Base-by-base conservation (phyloP, 2,113 vertebrate genomes). In the Nannobrachium achirus region DNA sequence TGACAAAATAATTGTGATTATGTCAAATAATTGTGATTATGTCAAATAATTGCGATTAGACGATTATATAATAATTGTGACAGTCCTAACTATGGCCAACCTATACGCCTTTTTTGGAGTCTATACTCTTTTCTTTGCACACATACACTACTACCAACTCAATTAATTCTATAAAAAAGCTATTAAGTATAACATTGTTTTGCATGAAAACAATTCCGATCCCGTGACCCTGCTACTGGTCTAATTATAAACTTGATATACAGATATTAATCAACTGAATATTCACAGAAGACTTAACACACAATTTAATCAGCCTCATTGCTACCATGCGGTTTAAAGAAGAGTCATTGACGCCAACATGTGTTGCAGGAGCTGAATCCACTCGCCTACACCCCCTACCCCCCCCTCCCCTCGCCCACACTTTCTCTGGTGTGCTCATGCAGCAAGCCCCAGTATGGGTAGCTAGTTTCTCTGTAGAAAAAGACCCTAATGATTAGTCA, bases 401-500 rank as follows among this genome's bases (percentile, higher is more conserved):
- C n/a, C n/a, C n/a, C n/a, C 55, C 42, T 52, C 42, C 16, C 15
- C 68, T 69, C 69, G 65, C 53, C 51, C 59, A 63, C 19, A 78
- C 55, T 74, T 73, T 67, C 67, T 79, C 33, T 18, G 8, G 15
- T 11, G 50, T 71, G 75, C 74, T 48, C 61, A 66, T 63, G 71
- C 71, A 44, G 63, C 41, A 46, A 63, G 81, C 71, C 33, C 7
- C 41, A 15, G 45, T 69, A 68, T 63, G 60, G 66, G 58, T 78
- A 66, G 71, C 69, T 45, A 66, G 55, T 71, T 75, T 68, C 45
- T 64, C 70, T 72, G 59, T 33, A 71, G 66, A 74, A 18, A 65
- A 14, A 3, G 10, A 52, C 62, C 52, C 57, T 51, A 33, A 33
- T 33, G 51, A 76, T 85, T 75, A 82, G 59, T 74, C 68, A 79